Evolutionary conservation across 2,113 vertebrate species (phyloP).

Genomic region (Narcine bancroftii): DNA sequence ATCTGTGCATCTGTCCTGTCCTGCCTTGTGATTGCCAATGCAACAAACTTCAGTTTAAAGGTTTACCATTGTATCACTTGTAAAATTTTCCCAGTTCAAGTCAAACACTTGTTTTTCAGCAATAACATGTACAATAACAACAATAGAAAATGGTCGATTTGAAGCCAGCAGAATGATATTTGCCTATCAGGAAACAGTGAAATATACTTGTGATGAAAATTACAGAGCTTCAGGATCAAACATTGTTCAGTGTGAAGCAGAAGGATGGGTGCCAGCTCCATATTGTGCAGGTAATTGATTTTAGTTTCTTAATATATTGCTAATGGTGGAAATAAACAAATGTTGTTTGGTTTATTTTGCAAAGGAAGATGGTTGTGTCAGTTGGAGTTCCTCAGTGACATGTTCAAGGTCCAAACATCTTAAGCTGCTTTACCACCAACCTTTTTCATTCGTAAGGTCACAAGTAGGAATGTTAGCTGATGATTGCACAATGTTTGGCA

Average conservation of each 20-base stretch:
- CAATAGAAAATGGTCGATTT: background rate
- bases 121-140: background rate
- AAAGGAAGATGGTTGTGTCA: no score
- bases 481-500: no score
- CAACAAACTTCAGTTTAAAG: background rate
- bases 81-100: background rate
- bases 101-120: conserved; percentile 8
- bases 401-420: no score
- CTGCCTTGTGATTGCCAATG: background rate
- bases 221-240: background rate
- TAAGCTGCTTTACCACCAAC: no score
- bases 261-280: background rate
- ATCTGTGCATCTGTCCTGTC: background rate
- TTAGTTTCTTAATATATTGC: background rate
- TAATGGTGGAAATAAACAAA: background rate
- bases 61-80: background rate
- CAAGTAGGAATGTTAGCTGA: no score
- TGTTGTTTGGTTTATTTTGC: background rate
- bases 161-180: background rate
- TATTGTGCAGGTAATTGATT: conserved; percentile 4
- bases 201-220: background rate
- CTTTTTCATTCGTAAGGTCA: no score
- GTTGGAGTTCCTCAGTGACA: no score
- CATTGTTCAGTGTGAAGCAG: background rate
- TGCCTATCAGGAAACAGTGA: background rate